phyloP scores from a whole-genome alignment of 2,888 invertebrate genomes.

The Apotomis turbidana region DNA sequence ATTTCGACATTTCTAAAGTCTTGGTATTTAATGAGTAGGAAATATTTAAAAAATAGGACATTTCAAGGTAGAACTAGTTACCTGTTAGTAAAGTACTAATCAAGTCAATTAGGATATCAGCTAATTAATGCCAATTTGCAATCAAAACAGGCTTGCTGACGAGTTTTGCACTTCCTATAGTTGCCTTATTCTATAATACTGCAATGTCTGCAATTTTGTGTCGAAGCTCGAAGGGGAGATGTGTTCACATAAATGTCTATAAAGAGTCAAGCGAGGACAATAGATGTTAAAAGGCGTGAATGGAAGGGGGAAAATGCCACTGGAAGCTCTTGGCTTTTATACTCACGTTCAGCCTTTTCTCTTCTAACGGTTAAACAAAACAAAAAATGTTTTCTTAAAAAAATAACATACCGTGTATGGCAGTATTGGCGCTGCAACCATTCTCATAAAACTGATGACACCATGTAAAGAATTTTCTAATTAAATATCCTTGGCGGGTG shows the following conservation, averaged over 20 bases:
- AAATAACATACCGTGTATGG: conserved; percentile 34
- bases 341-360: not conserved
- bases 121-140: conserved; percentile 16
- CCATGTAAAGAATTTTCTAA: not conserved
- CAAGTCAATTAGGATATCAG: conserved; percentile 9
- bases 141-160: not conserved
- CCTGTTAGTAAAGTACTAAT: not conserved
- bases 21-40: too few species aligned
- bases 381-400: not conserved
- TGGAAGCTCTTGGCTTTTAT: conserved; percentile 40
- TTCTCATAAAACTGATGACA: conserved; percentile 4
- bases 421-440: conserved; percentile 35
- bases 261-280: conserved; percentile 25
- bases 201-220: not conserved
- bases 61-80: not conserved
- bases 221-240: conserved; percentile 17
- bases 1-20: too few species aligned
- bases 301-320: conserved; percentile 45
- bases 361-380: not conserved
- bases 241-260: conserved; percentile 12
- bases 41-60: too few species aligned
- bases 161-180: not conserved
- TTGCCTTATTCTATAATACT: not conserved
- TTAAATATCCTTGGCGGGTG: conserved; percentile 24
- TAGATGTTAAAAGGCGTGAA: conserved; percentile 41